Conservation (phyloP, 2,888 invertebrate genomes). For the Stenodera caucasica region DNA sequence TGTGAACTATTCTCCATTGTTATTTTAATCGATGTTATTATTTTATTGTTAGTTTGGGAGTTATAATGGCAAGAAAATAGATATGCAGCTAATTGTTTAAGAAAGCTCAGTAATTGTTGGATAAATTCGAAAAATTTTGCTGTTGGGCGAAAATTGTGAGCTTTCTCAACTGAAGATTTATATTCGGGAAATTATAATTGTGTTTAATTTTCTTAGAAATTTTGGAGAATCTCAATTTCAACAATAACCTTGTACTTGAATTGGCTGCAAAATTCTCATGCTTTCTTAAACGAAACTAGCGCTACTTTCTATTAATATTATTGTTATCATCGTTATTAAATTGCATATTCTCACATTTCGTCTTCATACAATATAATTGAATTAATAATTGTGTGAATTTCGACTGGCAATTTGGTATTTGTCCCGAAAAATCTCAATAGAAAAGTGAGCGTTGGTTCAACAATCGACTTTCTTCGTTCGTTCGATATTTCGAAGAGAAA, state of each 20-base stretch:
- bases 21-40: background rate
- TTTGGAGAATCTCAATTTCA: too few relatives aligned
- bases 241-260: slow-evolving; percentile 19
- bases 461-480: background rate
- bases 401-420: slow-evolving; percentile 3
- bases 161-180: too few relatives aligned
- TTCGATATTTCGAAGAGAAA: background rate
- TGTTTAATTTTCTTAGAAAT: too few relatives aligned
- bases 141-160: too few relatives aligned
- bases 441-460: slow-evolving; percentile 14
- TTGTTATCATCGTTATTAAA: background rate
- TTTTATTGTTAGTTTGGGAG: background rate
- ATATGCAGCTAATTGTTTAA: background rate
- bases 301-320: slow-evolving; percentile 28
- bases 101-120: background rate
- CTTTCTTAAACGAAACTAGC: slow-evolving; percentile 27
- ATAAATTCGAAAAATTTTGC: too few relatives aligned
- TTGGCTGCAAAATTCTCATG: slow-evolving; percentile 22
- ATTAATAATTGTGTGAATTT: slow-evolving; percentile 22
- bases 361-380: slow-evolving; percentile 14
- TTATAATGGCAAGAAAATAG: too few relatives aligned
- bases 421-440: background rate
- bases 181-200: too few relatives aligned
- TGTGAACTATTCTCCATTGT: background rate
- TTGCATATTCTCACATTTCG: slow-evolving; percentile 20